Evolutionary conservation across 2,888 invertebrate species (phyloP).

Genomic region (Blastobasis adustella): DNA sequence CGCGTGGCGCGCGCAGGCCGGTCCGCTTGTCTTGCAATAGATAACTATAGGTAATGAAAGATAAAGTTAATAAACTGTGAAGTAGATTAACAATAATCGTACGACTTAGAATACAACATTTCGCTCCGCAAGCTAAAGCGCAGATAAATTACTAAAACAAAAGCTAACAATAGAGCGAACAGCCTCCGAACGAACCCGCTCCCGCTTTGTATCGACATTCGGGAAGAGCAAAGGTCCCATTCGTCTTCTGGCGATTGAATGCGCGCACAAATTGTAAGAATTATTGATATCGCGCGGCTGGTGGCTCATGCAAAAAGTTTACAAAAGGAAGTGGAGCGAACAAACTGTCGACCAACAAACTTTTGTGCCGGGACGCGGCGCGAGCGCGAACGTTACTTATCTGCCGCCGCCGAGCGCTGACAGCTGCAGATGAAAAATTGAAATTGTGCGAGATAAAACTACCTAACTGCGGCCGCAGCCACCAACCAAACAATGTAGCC

Average conservation of each 20-base stretch:
- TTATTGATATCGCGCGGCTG: conserved; percentile 60
- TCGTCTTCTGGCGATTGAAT: conserved; percentile 37
- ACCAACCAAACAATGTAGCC: conserved; percentile 56
- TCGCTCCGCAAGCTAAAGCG: too few relatives aligned
- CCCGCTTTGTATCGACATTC: too few relatives aligned
- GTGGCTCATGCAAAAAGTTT: conserved; percentile 66
- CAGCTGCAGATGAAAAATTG: conserved; percentile 75
- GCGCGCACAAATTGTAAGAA: conserved; percentile 56
- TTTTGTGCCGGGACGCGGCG: conserved; percentile 60
- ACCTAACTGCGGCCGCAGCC: conserved; percentile 60
- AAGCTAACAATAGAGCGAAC: too few relatives aligned
- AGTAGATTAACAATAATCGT: too few relatives aligned
- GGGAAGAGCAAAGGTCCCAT: conserved; percentile 17
- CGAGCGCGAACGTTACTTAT: conserved; percentile 68
- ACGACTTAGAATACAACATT: too few relatives aligned
- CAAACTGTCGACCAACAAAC: conserved; percentile 67
- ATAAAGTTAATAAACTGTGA: too few relatives aligned
- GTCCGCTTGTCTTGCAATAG: too few relatives aligned
- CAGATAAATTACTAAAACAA: too few relatives aligned
- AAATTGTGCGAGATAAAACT: conserved; percentile 75
- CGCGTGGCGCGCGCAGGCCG: too few relatives aligned
- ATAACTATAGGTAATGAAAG: too few relatives aligned
- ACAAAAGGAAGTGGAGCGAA: conserved; percentile 68
- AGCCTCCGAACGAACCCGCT: too few relatives aligned
- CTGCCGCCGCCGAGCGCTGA: conserved; percentile 62